A percentile compares a stretch with the other conserved stretches of the same genome.
These are phyloP conservation scores for Scomber scombrus DNA, from an alignment of 2,113 vertebrate species.

Conservation along the genomic window DNA sequence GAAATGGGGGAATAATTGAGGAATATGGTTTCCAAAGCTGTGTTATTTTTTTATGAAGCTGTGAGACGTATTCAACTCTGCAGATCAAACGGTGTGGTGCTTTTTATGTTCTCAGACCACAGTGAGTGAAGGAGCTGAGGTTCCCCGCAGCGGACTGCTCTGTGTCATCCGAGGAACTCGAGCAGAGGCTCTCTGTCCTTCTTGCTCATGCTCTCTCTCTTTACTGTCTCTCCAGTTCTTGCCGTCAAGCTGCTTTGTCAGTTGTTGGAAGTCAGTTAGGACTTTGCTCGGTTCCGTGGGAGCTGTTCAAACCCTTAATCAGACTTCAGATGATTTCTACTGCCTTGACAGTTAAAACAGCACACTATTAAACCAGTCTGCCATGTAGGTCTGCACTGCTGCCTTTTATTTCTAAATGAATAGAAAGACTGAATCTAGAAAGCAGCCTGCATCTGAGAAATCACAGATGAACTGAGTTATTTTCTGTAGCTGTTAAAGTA, in stretches of 20 bases:
- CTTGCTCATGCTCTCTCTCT: constrained; percentile 25
- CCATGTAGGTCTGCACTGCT: constrained; percentile 2
- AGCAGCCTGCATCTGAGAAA: constrained; percentile 10
- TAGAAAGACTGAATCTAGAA: not conserved
- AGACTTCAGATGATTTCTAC: constrained; percentile 42
- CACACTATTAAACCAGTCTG: constrained; percentile 22
- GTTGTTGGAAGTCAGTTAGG: constrained; percentile 40
- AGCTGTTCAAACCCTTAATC: constrained; percentile 41
- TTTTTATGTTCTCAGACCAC: constrained; percentile 78
- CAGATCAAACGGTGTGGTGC: constrained; percentile 78
- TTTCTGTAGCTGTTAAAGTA: constrained; percentile 41
- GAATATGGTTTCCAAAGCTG: constrained; percentile 70
- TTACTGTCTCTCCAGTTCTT: constrained; percentile 27
- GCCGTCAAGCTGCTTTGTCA: constrained; percentile 42
- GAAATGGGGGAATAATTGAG: constrained; percentile 68
- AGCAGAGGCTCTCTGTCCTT: constrained; percentile 44
- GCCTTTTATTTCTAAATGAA: constrained; percentile 21
- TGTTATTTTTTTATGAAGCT: constrained; percentile 64
- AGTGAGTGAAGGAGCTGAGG: constrained; percentile 70
- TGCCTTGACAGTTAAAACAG: constrained; percentile 46
- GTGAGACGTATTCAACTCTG: constrained; percentile 71
- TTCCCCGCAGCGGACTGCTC: constrained; percentile 74
- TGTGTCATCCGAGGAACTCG: constrained; percentile 65
- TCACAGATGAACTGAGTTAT: not conserved
- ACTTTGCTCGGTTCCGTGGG: constrained; percentile 22